A percentile compares a stretch with the other conserved stretches of the same genome.
Evolutionary conservation across 1,140 invertebrate species (phyloP).

Genomic region (Dendrolimus kikuchii): DNA sequence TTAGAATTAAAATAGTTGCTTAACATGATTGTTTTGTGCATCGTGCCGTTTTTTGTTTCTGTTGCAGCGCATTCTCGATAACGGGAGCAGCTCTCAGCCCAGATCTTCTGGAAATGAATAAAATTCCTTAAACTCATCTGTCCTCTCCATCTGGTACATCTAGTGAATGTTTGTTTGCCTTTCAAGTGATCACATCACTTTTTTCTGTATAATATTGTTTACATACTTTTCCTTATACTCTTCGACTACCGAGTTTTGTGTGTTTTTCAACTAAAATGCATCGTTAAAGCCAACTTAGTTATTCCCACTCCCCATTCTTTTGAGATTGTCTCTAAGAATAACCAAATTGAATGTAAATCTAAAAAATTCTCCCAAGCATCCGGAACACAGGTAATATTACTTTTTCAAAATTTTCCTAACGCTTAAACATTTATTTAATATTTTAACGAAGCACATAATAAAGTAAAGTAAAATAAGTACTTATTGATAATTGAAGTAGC

Average conservation of each 20-base stretch:
- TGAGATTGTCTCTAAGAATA: neutral
- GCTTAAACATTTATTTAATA: constrained; percentile 19
- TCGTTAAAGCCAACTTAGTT: too few relatives aligned
- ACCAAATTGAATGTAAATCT: constrained; percentile 7
- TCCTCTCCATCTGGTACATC: constrained; percentile 5
- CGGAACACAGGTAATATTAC: constrained; percentile 52
- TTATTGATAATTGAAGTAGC: constrained; percentile 12
- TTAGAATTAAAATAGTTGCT: constrained; percentile 11
- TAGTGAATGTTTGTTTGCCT: constrained; percentile 3
- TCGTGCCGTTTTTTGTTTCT: constrained; percentile 62
- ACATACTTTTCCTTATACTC: constrained; percentile 4
- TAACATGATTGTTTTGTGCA: constrained; percentile 51
- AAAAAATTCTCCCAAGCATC: constrained; percentile 35
- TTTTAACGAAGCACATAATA: constrained; percentile 7
- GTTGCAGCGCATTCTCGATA: constrained; percentile 61
- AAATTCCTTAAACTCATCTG: constrained; percentile 22
- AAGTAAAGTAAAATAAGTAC: constrained; percentile 3
- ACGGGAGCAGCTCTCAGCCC: constrained; percentile 52
- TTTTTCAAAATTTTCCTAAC: constrained; percentile 16
- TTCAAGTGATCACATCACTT: constrained; percentile 2
- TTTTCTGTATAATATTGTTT: constrained; percentile 9
- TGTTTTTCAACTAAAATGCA: too few relatives aligned
- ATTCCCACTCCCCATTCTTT: too few relatives aligned
- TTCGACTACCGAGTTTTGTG: neutral
- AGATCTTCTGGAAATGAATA: constrained; percentile 43